Percentiles rank a stretch among this genome's conserved stretches.
Conservation (phyloP, 1,140 invertebrate genomes). For the Cydia fagiglandana region DNA sequence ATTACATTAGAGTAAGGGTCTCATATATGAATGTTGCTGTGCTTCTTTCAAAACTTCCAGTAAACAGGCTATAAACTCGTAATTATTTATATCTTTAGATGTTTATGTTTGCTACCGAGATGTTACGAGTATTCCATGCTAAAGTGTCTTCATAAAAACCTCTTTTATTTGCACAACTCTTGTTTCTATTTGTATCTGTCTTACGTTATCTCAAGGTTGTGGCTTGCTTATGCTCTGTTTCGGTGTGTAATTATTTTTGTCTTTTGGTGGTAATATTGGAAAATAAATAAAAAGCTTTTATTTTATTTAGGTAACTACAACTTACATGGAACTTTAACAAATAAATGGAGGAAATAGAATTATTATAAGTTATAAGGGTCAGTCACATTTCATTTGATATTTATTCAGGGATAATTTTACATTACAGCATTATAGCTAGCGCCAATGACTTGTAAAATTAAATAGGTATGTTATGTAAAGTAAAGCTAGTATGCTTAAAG, state of each 20-base stretch:
- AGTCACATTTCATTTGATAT: too few relatives aligned
- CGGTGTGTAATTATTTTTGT: slow-evolving; percentile 10
- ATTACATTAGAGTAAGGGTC: too few relatives aligned
- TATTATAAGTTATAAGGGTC: too few relatives aligned
- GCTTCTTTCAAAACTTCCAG: slow-evolving; percentile 20
- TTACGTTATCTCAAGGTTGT: slow-evolving; percentile 49
- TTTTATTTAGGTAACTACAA: too few relatives aligned
- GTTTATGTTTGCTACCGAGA: background rate
- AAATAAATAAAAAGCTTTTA: too few relatives aligned
- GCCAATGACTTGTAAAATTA: too few relatives aligned
- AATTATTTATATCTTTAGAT: background rate
- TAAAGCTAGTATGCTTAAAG: too few relatives aligned
- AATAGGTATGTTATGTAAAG: too few relatives aligned
- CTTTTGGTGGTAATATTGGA: background rate
- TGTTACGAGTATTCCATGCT: background rate
- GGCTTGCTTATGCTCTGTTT: slow-evolving; percentile 22
- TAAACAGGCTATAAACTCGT: slow-evolving; percentile 19
- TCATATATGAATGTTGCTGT: too few relatives aligned
- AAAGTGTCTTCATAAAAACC: background rate
- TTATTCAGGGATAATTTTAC: too few relatives aligned
- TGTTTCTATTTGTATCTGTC: slow-evolving; percentile 39
- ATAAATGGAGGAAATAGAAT: too few relatives aligned
- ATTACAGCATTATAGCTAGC: too few relatives aligned
- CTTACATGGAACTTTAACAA: background rate
- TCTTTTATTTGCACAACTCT: slow-evolving; percentile 5